Base-by-base conservation (phyloP, 1,140 invertebrate genomes). In the Ganaspis sp. region DNA sequence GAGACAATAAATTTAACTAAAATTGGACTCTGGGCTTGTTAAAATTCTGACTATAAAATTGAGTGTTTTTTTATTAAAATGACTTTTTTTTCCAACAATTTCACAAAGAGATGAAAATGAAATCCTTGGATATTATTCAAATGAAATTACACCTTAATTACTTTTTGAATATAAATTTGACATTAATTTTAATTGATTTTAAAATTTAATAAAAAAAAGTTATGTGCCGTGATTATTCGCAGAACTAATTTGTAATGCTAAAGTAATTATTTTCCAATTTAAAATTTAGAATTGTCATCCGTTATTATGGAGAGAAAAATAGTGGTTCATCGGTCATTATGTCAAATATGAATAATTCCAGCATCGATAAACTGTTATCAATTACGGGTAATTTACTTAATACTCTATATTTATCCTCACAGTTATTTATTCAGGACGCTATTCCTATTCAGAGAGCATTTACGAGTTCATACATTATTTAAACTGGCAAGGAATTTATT, bases 301-400 rank as follows among this genome's bases (percentile, higher is more conserved):
- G 5, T n/a, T 49, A 49, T 49, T 49, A 49, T n/a, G 17, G 45
- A 17, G 15, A 49, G 45, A 49, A 49, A 17, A 49, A 17, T 17
- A 49, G 15, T 49, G 45, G 45, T 49, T 49, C 45, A 49, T 49
- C 45, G 45, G 45, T 49, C 45, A 49, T 49, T 49, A 49, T 49
- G 45, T 49, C 45, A 49, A 49, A 49, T 49, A 49, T 49, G n/a
- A 49, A 49, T 49, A 49, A 49, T 49, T 49, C 45, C 45, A 17
- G 15, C 45, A 17, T 49, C 45, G 45, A 17, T 49, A 49, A 49
- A 49, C 45, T 49, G 45, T 49, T 49, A 49, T 49, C 45, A 49
- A 49, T 49, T 49, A 49, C n/a, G 45, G 45, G 45, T 49, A 49
- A 49, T 49, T 49, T 49, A 49, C 45, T 49, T 49, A 49, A 49